Evolutionary conservation across 2,113 vertebrate genomes (phyloP).

Genomic region (Lates calcarifer): DNA sequence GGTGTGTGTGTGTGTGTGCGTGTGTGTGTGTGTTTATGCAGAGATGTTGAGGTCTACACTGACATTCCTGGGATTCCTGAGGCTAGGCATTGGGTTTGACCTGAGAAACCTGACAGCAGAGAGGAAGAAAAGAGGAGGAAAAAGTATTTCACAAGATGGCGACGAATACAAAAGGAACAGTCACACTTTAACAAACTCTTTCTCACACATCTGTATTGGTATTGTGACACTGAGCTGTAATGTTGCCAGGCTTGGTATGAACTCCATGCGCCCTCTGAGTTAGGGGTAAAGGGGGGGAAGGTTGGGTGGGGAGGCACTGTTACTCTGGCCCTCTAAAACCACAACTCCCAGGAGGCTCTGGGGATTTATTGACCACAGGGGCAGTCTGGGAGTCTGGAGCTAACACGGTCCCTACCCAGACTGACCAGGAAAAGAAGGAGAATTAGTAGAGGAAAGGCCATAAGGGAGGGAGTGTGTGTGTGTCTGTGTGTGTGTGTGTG

Average conservation of each 20-base stretch:
- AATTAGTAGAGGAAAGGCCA: conserved; percentile 62
- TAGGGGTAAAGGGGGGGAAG: background rate
- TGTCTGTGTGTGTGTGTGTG: conserved; percentile 1
- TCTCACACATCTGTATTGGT: background rate
- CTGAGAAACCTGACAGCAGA: conserved; percentile 38
- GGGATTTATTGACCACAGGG: conserved; percentile 74
- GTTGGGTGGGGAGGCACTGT: background rate
- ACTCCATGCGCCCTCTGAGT: conserved; percentile 33
- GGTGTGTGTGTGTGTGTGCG: conserved; percentile 29
- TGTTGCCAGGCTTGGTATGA: conserved; percentile 19
- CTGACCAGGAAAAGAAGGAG: conserved; percentile 36
- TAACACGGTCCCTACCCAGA: conserved; percentile 51
- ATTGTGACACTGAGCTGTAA: background rate
- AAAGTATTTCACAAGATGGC: background rate
- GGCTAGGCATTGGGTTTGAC: conserved; percentile 36
- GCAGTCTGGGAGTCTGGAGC: conserved; percentile 69
- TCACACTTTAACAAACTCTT: background rate
- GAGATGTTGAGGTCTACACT: background rate
- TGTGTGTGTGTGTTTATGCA: conserved; percentile 15
- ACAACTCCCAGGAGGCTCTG: conserved; percentile 63
- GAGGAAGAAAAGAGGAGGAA: background rate
- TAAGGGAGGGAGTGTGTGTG: conserved; percentile 14
- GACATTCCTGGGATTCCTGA: conserved; percentile 66
- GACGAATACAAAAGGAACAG: background rate
- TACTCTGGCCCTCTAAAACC: conserved; percentile 58